Conservation (phyloP, 2,888 invertebrate genomes). For the Anorthoa munda region DNA sequence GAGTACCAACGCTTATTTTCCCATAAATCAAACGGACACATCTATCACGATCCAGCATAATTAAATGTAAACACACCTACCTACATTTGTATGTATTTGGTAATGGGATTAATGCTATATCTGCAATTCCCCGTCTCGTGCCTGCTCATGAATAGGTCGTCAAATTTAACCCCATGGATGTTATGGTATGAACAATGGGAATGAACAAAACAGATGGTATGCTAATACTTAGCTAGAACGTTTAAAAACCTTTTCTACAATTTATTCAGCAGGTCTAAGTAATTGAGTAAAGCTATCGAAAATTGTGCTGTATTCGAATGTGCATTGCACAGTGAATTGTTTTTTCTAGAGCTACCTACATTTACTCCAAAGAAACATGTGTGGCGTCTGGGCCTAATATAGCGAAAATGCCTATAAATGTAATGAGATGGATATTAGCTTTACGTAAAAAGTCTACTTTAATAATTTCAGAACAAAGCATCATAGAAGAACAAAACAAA, state of each 20-base stretch:
- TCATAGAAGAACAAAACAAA: not conserved
- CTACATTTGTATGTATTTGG: conserved; percentile 6
- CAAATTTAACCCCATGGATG: conserved; percentile 1
- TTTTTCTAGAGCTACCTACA: too few relatives aligned
- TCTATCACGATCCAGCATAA: conserved; percentile 29
- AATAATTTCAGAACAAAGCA: not conserved
- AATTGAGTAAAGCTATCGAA: too few relatives aligned
- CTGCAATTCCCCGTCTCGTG: not conserved
- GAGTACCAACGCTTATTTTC: conserved; percentile 26
- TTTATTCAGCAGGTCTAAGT: not conserved
- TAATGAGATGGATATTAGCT: not conserved
- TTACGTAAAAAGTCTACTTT: not conserved
- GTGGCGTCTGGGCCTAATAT: not conserved
- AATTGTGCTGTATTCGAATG: too few relatives aligned
- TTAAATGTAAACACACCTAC: conserved; percentile 38
- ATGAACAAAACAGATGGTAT: not conserved
- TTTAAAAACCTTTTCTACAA: conserved; percentile 4
- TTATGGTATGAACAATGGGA: not conserved
- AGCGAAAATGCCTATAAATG: not conserved
- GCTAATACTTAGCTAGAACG: not conserved
- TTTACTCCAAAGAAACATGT: not conserved
- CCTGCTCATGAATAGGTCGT: conserved; percentile 6
- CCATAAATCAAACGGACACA: conserved; percentile 44
- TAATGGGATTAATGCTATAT: conserved; percentile 8
- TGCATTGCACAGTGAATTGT: not conserved